These are phyloP conservation scores for Radopholus similis DNA, from an alignment of 1,140 invertebrate genomes.

Conservation along the genomic window DNA sequence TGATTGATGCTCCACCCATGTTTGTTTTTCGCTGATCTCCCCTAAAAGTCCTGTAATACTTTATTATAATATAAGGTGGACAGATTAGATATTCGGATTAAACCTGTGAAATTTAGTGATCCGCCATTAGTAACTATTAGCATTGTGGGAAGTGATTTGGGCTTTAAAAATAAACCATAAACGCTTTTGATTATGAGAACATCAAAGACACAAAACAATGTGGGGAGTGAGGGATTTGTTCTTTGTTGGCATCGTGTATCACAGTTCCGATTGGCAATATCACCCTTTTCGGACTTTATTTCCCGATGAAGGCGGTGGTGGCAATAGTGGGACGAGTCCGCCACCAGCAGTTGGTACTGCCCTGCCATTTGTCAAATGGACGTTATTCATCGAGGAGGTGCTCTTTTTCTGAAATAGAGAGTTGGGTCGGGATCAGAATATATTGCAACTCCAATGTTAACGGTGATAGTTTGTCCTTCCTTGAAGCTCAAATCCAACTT, in stretches of 20 bases:
- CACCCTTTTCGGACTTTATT: conserved; percentile 5
- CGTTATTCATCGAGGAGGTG: conserved; percentile 9
- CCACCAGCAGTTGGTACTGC: background rate
- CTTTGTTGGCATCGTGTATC: no score
- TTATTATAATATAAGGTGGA: no score
- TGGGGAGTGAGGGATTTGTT: no score
- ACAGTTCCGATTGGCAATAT: no score
- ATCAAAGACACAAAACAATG: no score
- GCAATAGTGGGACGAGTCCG: conserved; percentile 46
- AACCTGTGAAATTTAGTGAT: no score
- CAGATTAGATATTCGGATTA: no score
- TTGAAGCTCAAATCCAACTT: conserved; percentile 58
- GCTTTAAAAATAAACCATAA: no score
- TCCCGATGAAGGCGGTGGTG: conserved; percentile 47
- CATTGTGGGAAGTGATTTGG: no score
- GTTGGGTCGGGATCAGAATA: background rate
- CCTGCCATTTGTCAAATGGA: background rate
- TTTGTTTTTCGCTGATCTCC: background rate
- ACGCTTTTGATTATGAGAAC: no score
- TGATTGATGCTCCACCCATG: conserved; percentile 37
- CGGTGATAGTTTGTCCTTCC: conserved; percentile 59
- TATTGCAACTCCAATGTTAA: conserved; percentile 51
- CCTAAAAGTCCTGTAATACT: no score
- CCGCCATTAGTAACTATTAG: no score
- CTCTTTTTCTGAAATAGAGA: conserved; percentile 24